A percentile compares a stretch with the other conserved stretches of the same genome.
phyloP scores from a whole-genome alignment of 1,140 invertebrate genomes.

The Formica exsecta region DNA sequence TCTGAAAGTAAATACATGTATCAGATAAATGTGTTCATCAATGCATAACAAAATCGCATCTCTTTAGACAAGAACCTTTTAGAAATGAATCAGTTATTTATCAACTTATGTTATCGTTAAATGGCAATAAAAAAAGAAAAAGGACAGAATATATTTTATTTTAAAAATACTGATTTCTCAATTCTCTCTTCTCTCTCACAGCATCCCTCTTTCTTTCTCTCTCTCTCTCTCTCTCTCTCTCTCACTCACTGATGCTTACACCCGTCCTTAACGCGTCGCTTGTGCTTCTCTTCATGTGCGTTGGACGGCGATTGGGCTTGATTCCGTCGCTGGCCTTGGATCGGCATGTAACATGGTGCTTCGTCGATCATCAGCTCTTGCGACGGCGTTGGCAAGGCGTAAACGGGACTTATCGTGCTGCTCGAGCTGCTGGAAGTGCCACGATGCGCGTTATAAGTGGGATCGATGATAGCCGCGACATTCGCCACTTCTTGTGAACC shows the following conservation, averaged over 20 bases:
- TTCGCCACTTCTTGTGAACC: constrained; percentile 79
- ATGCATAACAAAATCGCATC: neutral
- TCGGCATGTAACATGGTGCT: constrained; percentile 92
- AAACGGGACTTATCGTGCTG: constrained; percentile 81
- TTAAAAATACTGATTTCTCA: constrained; percentile 14
- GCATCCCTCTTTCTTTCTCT: too few relatives aligned
- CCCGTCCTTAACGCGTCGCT: constrained; percentile 85
- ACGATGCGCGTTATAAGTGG: constrained; percentile 82
- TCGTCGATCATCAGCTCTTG: constrained; percentile 85
- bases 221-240: neutral
- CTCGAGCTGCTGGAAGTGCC: constrained; percentile 83
- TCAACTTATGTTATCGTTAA: constrained; percentile 46
- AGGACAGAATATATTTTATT: constrained; percentile 15
- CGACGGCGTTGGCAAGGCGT: constrained; percentile 80
- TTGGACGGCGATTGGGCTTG: constrained; percentile 82
- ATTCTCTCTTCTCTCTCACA: neutral
- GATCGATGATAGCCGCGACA: constrained; percentile 85
- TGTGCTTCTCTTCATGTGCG: constrained; percentile 86
- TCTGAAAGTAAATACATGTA: neutral
- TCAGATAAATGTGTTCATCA: constrained; percentile 8
- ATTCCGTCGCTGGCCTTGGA: constrained; percentile 91
- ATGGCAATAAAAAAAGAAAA: constrained; percentile 50
- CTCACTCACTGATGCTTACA: constrained; percentile 85
- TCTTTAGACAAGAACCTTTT: neutral
- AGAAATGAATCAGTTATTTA: constrained; percentile 28